Conservation (phyloP, 2,888 invertebrate genomes). For the Sturmia bella region DNA sequence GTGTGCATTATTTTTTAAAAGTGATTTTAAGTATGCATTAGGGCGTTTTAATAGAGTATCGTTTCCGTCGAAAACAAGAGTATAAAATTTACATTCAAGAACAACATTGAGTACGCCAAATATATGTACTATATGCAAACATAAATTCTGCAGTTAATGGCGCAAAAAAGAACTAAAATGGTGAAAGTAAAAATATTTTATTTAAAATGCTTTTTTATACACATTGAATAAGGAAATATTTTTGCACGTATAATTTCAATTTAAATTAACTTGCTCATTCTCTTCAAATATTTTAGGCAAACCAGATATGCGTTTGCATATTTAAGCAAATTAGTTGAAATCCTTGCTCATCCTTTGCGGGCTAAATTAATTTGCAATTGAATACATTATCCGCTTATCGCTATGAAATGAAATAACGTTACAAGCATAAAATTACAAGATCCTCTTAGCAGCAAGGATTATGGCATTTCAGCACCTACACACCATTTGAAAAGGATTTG, state of each 20-base stretch:
- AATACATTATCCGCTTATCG: conserved; percentile 79
- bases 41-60: conserved; percentile 69
- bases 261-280: conserved; percentile 23
- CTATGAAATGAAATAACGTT: conserved; percentile 61
- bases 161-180: conserved; percentile 75
- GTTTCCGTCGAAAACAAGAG: conserved; percentile 58
- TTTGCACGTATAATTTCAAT: neutral
- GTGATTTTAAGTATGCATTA: conserved; percentile 43
- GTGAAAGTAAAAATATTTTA: conserved; percentile 23
- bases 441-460: conserved; percentile 65
- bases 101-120: conserved; percentile 33
- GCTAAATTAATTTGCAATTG: conserved; percentile 63
- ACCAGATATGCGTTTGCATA: conserved; percentile 42
- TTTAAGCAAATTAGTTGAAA: conserved; percentile 64
- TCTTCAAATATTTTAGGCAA: neutral
- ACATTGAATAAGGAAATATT: neutral
- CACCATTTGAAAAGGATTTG: neutral
- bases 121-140: conserved; percentile 70
- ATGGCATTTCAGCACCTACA: conserved; percentile 62
- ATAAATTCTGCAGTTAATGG: conserved; percentile 81
- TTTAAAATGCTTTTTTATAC: neutral
- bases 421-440: conserved; percentile 68
- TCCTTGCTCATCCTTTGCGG: conserved; percentile 3
- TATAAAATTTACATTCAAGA: conserved; percentile 47
- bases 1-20: conserved; percentile 15